Conservation (phyloP, 2,113 vertebrate genomes). For the Nothoprocta perdicaria region DNA sequence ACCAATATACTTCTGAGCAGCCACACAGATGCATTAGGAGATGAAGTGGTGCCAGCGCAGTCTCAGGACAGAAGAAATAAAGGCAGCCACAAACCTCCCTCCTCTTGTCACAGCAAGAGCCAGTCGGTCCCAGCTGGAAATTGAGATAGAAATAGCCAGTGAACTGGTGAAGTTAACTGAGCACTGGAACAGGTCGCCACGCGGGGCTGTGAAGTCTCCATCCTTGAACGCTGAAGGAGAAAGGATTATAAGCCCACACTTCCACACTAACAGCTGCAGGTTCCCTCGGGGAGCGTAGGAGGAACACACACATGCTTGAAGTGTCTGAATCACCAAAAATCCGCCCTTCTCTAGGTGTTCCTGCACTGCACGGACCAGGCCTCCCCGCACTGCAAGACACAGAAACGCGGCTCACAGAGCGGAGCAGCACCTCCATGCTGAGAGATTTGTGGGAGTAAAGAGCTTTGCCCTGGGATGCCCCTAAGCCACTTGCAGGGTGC, state of each 20-base stretch:
- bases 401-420: background rate
- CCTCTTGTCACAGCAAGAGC: background rate
- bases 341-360: background rate
- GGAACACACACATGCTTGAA: background rate
- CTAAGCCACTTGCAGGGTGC: background rate
- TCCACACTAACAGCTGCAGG: background rate
- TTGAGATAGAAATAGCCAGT: background rate
- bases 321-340: background rate
- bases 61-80: background rate
- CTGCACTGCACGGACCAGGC: background rate
- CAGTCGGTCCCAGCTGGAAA: background rate
- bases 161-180: conserved; percentile 24
- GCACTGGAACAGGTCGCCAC: no score
- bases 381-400: background rate
- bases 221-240: background rate
- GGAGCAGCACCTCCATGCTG: background rate
- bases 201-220: no score
- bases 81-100: background rate
- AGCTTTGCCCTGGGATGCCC: background rate
- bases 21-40: background rate
- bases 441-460: background rate
- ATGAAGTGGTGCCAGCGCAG: background rate
- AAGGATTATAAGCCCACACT: background rate
- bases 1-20: background rate
- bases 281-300: background rate